Evolutionary conservation across 2,888 invertebrate genomes (phyloP), one percentile per base, ranked within the genome.

Genomic region (Panzeria rudis): DNA sequence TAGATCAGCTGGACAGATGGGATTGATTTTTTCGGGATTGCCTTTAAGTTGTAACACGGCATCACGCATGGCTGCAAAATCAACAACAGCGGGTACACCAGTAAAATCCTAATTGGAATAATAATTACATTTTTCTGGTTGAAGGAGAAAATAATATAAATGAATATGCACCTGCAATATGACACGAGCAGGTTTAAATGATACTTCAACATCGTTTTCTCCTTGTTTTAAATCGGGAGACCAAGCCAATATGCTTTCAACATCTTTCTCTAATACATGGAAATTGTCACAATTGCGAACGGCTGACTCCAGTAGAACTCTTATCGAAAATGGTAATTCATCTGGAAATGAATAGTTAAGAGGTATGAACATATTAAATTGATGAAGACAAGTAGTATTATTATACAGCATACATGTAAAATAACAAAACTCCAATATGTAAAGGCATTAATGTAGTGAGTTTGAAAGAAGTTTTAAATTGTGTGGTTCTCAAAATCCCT

Each of bases 51-150:
- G 93, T 88, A 96, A 95, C 0, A 99, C 97, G 0, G 98, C 98
- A 93, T 99, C 98, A 82, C 99, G 94, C 99, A 99, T 99, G 0
- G 98, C 98, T 15, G 99, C 99, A 93, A 99, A 98, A 93, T 99
- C 99, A 0, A 99, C 99, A 29, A 99, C 98, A 0, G 98, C 99
- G 1, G 99, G 99, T 0, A 99, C 99, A 3, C 99, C 99, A 15
- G 99, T 99, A 87, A 97, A 95, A 91, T 98, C 97, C 97, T 97
- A 91, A 3, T 89, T 25, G 6, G 54, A 50, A 44, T 17, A 17
- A 38, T n/a, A n/a, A 44, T 20, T 38, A 25, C 38, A 0, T 0
- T 56, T 32, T 32, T 35, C 4, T 35, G 6, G 0, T 11, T 77
- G 13, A 20, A 71, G 20, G 7, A 62, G 9, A 38, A 32, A 32